Evolutionary conservation across 2,797 vertebrate genomes (phyloP).

Genomic region (Chelon auratus): DNA sequence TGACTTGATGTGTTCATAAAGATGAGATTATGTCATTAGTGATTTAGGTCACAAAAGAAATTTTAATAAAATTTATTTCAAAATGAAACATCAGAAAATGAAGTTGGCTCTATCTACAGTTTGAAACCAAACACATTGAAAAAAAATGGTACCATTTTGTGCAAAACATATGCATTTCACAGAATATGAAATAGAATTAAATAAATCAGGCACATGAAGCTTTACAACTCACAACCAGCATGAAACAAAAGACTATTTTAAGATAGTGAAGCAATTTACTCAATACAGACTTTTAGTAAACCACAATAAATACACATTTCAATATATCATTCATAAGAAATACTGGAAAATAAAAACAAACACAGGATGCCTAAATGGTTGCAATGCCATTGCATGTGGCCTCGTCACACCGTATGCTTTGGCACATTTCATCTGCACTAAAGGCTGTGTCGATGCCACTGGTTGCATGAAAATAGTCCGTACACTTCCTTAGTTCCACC

Average conservation of each 20-base stretch:
- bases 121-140: slow-evolving; percentile 67
- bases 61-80: slow-evolving; percentile 78
- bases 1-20: background rate
- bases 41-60: slow-evolving; percentile 31
- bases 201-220: slow-evolving; percentile 87
- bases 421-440: slow-evolving; percentile 67
- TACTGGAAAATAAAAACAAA: slow-evolving; percentile 89
- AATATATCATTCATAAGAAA: slow-evolving; percentile 97
- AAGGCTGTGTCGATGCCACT: slow-evolving; percentile 52
- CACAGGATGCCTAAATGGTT: slow-evolving; percentile 83
- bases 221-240: slow-evolving; percentile 91
- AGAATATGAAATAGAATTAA: slow-evolving; percentile 70
- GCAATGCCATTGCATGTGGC: slow-evolving; percentile 59
- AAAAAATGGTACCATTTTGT: slow-evolving; percentile 71
- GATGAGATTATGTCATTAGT: slow-evolving; percentile 2
- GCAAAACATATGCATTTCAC: slow-evolving; percentile 82
- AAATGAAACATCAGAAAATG: slow-evolving; percentile 72
- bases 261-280: slow-evolving; percentile 90
- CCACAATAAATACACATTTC: slow-evolving; percentile 99
- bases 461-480: slow-evolving; percentile 70
- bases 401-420: slow-evolving; percentile 68
- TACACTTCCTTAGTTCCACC: slow-evolving; percentile 32
- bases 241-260: slow-evolving; percentile 84
- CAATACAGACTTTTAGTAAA: slow-evolving; percentile 92
- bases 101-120: slow-evolving; percentile 68